Base-by-base conservation (phyloP, 2,797 vertebrate genomes). In the Diceros bicornis region DNA sequence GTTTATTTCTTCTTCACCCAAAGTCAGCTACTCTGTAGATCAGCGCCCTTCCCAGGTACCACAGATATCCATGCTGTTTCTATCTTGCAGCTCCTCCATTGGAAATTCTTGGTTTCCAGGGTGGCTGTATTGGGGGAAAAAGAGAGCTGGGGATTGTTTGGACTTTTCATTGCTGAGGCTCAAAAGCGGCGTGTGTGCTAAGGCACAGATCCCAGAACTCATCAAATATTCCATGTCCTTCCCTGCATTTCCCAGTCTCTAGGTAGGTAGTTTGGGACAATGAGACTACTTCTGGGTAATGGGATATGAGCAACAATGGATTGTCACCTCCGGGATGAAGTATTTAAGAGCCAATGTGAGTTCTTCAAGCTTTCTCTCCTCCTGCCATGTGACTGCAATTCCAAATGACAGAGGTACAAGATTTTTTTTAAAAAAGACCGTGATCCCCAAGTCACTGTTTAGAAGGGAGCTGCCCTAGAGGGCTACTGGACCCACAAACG, bases 31-130 rank as follows among this genome's bases (percentile, higher is more conserved):
- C 18, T 89, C 13, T 29, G 20, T 12, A 32, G 23, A 94, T 14
- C 64, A 64, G 6, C 4, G 47, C 20, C 62, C 52, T 89, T 94
- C 25, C 71, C 41, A 27, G 13, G 5, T 44, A 41, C 9, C 32
- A 13, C 62, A 44, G 1, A 37, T 41, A 75, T n/a, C 10, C 10
- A 62, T 6, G 18, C 12, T 41, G 10, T 55, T 55, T 29, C n/a
- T 52, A 0, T 68, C 34, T 79, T 27, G 11, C 21, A 75, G 16
- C 12, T 2, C 34, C 14, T 47, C 10, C 21, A 18, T 18, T 0
- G 6, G 44, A 34, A 71, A 29, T 61, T 52, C 2, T 81, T 81
- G 55, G 4, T 64, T 61, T 84, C 55, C 34, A 68, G 27, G 1
- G 37, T 20, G 29, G 34, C 9, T 57, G 10, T 62, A 6, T n/a